Evolutionary conservation across 2,113 vertebrate species (phyloP).

Genomic region (Myotis davidii): DNA sequence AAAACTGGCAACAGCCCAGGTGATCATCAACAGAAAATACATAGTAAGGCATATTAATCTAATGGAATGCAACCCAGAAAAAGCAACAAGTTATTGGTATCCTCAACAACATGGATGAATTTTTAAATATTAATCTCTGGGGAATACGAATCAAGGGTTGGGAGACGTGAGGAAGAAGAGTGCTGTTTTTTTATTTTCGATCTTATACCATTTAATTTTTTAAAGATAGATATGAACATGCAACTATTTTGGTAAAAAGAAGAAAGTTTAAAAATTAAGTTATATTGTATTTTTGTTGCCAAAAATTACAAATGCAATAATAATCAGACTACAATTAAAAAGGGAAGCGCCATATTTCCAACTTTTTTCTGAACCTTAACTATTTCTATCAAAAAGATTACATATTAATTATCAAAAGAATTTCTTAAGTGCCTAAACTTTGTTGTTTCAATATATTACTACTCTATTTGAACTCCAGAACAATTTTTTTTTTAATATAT

Average conservation of each 20-base stretch:
- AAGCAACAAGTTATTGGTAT: not conserved
- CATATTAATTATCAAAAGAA: conserved; percentile 34
- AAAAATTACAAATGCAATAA: conserved; percentile 36
- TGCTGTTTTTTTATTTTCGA: not conserved
- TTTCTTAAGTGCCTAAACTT: not conserved
- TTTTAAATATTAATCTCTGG: not conserved
- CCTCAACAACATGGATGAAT: not conserved
- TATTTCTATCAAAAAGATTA: not conserved
- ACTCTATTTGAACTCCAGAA: not conserved
- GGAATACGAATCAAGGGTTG: not conserved
- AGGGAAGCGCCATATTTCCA: not conserved
- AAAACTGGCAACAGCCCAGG: not conserved
- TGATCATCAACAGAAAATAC: not conserved
- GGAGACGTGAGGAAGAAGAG: not conserved
- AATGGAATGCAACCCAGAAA: not conserved
- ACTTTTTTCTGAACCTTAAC: conserved; percentile 18
- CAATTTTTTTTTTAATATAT: too few relatives aligned
- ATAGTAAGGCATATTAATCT: not conserved
- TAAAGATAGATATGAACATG: not conserved
- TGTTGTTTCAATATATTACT: not conserved
- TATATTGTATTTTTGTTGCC: not conserved
- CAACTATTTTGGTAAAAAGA: not conserved
- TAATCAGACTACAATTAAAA: not conserved
- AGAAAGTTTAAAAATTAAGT: conserved; percentile 25
- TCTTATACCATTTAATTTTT: not conserved